Conservation (phyloP, 2,888 invertebrate genomes). For the Phortica magna region DNA sequence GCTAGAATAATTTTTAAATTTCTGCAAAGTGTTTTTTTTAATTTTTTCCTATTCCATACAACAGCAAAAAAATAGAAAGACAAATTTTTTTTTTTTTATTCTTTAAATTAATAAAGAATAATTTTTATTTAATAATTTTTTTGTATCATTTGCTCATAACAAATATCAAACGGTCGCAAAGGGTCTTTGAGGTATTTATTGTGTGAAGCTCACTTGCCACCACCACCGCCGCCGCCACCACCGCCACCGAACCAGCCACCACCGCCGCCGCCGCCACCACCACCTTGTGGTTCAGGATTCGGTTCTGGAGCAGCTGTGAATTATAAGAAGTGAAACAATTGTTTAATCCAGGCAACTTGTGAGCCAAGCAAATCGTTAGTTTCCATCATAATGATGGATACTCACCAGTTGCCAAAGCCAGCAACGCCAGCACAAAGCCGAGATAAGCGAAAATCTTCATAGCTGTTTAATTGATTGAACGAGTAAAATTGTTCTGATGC, state of each 20-base stretch:
- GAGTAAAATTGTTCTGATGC: conserved; percentile 13
- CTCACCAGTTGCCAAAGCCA: conserved; percentile 46
- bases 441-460: conserved; percentile 48
- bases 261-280: conserved; percentile 24
- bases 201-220: conserved; percentile 18
- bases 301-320: conserved; percentile 30
- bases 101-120: background rate
- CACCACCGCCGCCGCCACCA: conserved; percentile 2
- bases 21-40: no score
- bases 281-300: conserved; percentile 27
- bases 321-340: background rate
- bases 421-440: conserved; percentile 42
- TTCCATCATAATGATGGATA: no score
- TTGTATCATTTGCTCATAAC: background rate
- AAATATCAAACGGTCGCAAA: background rate
- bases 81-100: background rate
- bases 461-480: background rate
- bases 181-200: background rate
- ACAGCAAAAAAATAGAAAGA: background rate
- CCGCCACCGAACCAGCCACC: background rate
- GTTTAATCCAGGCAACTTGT: background rate
- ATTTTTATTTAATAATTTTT: background rate
- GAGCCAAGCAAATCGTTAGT: background rate
- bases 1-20: no score
- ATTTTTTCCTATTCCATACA: background rate